Percentiles rank a stretch among this genome's conserved stretches.
phyloP scores from a whole-genome alignment of 2,888 invertebrate species.

The Caenorhabditis sp. region DNA sequence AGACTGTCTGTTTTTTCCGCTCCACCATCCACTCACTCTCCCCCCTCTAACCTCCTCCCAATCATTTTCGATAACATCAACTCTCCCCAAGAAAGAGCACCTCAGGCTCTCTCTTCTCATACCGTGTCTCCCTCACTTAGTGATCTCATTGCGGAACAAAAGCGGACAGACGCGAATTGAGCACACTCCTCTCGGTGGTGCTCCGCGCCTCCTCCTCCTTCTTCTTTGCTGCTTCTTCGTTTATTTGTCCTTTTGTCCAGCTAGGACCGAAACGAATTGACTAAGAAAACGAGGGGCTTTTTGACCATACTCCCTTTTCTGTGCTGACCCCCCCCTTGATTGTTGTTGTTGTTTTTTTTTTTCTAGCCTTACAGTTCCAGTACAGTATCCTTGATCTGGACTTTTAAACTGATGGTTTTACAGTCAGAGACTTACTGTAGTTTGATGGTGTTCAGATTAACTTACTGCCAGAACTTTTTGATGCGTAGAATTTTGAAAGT shows the following conservation, averaged over 20 bases:
- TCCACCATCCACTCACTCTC: background rate
- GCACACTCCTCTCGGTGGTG: background rate
- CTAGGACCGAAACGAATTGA: background rate
- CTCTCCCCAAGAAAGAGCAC: background rate
- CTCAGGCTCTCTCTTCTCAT: conserved; percentile 19
- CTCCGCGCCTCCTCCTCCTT: conserved; percentile 46
- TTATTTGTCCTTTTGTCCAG: conserved; percentile 51
- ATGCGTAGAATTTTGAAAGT: too few species aligned
- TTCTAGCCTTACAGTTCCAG: too few species aligned
- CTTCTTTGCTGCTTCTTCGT: too few species aligned
- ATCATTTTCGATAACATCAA: conserved; percentile 43
- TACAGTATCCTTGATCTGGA: too few species aligned
- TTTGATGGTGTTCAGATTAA: too few species aligned
- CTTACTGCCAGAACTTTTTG: too few species aligned
- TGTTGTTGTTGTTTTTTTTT: too few species aligned
- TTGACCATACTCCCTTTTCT: too few species aligned
- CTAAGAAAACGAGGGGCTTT: background rate
- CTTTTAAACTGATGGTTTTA: too few species aligned
- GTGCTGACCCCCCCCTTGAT: too few species aligned
- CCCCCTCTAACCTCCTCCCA: background rate
- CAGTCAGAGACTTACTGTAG: too few species aligned
- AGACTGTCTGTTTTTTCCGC: conserved; percentile 4
- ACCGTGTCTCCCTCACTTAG: conserved; percentile 19
- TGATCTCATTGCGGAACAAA: conserved; percentile 50
- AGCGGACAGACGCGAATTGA: conserved; percentile 32